Evolutionary conservation across 2,113 vertebrate genomes (phyloP), one percentile per base, ranked within the genome.

Genomic region (Perca fluviatilis): DNA sequence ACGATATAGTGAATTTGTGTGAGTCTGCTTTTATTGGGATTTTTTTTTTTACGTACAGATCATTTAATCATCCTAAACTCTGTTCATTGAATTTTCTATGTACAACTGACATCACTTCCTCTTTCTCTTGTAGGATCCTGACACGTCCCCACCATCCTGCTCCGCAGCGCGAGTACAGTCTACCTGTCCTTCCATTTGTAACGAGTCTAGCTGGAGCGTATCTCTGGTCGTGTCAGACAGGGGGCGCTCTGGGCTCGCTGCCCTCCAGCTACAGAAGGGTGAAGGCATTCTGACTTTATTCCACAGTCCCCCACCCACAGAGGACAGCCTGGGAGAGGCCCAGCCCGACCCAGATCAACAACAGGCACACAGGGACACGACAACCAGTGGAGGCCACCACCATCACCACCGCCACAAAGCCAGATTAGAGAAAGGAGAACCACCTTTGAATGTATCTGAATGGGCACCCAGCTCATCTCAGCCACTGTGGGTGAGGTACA

Each of bases 211-310:
- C 50, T 96, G 96, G 96, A 93, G 63, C 7, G 88, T 90, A 3
- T 93, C 91, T 18, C 56, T 96, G 71, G 88, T 62, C 0, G 86
- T 96, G 46, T 91, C 88, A 77, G 96, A 96, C 80, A 81, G 84
- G 27, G 95, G 95, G 23, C 93, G 90, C 60, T 94, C 95, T 4
- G 95, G 96, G 11, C 86, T 96, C 6, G 90, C 93, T 50, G 90
- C 87, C 11, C 79, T 95, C 50, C 93, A 94, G 70, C 79, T 95
- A 6, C 85, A 89, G 18, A 80, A 70, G 16, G 95, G 95, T 4
- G 72, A 87, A 3, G 95, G 95, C 3, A 33, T 53, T 21, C 78
- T 96, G 10, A 92, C 86, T 15, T 78, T 95, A 33, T 86, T 92
- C 65, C 86, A 79, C 2, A 89, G 78, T 33, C 82, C 79, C 1